phyloP scores from a whole-genome alignment of 2,888 invertebrate genomes.

The Conchocele bisecta region DNA sequence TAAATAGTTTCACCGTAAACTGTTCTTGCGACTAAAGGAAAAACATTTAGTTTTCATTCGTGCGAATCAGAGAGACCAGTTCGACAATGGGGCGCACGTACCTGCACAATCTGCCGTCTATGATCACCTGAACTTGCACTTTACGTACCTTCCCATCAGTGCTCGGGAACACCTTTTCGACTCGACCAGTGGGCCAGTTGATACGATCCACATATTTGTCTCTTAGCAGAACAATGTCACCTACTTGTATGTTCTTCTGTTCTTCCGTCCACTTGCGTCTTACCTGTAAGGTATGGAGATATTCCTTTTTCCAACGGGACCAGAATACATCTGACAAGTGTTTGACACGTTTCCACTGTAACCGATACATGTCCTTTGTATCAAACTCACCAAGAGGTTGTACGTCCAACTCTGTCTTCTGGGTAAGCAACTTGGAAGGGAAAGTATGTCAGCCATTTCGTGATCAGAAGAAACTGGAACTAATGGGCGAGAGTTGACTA shows the following conservation, averaged over 20 bases:
- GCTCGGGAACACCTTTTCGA: slow-evolving; percentile 16
- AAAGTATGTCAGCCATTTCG: slow-evolving; percentile 1
- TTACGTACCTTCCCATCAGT: slow-evolving; percentile 21
- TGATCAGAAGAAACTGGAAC: slow-evolving; percentile 9
- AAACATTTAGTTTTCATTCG: too few species aligned
- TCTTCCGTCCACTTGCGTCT: slow-evolving; percentile 19
- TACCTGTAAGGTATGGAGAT: slow-evolving; percentile 16
- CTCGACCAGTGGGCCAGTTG: slow-evolving; percentile 26
- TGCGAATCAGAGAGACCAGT: slow-evolving; percentile 3
- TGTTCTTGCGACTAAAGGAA: too few species aligned
- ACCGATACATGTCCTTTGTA: slow-evolving; percentile 9
- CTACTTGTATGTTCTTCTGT: neutral
- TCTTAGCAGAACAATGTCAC: slow-evolving; percentile 19
- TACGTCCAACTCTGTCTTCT: neutral
- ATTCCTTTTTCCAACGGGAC: slow-evolving; percentile 30
- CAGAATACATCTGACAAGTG: slow-evolving; percentile 26
- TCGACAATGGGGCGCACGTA: slow-evolving; percentile 22
- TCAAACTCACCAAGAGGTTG: neutral
- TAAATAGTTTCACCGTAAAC: too few species aligned
- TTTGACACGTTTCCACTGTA: slow-evolving; percentile 32
- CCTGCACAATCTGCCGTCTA: neutral
- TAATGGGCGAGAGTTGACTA: slow-evolving; percentile 13
- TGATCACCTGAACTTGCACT: slow-evolving; percentile 6
- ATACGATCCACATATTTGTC: slow-evolving; percentile 6
- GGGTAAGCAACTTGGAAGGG: slow-evolving; percentile 16